Conservation (phyloP, 2,113 vertebrate species). For the Cyanoderma ruficeps region DNA sequence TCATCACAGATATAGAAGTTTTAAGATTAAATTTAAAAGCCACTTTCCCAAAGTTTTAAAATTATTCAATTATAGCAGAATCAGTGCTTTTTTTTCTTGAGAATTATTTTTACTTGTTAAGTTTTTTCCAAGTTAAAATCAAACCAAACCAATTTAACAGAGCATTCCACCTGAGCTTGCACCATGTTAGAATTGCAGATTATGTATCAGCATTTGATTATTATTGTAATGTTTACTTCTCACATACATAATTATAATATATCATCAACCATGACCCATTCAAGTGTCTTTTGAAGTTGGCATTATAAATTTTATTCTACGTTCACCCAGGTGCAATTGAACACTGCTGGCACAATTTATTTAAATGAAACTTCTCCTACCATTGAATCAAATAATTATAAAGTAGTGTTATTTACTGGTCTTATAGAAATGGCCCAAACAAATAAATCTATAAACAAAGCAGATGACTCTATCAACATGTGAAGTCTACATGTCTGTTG, state of each 20-base stretch:
- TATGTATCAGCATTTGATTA: conserved; percentile 28
- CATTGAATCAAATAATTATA: neutral
- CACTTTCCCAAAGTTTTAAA: conserved; percentile 35
- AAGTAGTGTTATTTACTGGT: neutral
- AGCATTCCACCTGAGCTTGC: conserved; percentile 5
- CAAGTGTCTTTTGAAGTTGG: neutral
- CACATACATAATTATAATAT: neutral
- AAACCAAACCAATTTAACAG: neutral
- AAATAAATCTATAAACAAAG: neutral
- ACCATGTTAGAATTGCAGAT: conserved; percentile 34
- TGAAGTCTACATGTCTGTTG: neutral
- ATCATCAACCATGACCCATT: conserved; percentile 24
- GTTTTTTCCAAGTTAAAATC: conserved; percentile 22
- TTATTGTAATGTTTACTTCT: conserved; percentile 13
- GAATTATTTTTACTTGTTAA: conserved; percentile 12
- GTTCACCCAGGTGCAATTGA: neutral
- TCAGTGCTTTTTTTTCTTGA: neutral
- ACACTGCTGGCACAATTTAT: neutral
- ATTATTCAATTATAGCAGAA: conserved; percentile 26
- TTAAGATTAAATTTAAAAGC: conserved; percentile 42
- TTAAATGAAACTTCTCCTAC: neutral
- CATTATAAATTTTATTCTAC: neutral
- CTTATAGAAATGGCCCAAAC: neutral
- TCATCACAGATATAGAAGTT: conserved; percentile 55
- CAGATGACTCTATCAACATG: neutral